These are phyloP conservation scores for Drosophila hamatofila DNA, from an alignment of 2,888 invertebrate genomes.

Conservation along the genomic window DNA sequence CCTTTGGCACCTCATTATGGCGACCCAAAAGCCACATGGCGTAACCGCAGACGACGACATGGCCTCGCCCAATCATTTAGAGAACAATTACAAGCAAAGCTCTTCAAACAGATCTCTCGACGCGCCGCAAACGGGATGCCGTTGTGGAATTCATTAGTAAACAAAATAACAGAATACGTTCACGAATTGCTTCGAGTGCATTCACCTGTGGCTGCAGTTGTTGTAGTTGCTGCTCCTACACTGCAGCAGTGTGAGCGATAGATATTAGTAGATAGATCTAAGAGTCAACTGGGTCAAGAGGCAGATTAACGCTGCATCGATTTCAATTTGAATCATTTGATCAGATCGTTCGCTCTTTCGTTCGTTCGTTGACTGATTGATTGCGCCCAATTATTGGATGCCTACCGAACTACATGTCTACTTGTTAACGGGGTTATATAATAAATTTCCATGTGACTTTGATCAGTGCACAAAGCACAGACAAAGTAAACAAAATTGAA, in stretches of 20 bases:
- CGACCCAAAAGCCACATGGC: slow-evolving; percentile 69
- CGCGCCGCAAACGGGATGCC: slow-evolving; percentile 57
- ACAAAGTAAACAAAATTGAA: slow-evolving; percentile 69
- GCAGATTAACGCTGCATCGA: slow-evolving; percentile 73
- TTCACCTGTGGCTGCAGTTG: slow-evolving; percentile 65
- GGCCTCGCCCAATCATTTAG: slow-evolving; percentile 70
- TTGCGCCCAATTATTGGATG: slow-evolving; percentile 70
- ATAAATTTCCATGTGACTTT: slow-evolving; percentile 76
- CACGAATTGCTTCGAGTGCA: slow-evolving; percentile 55
- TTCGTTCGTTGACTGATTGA: slow-evolving; percentile 66
- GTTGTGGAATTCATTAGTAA: slow-evolving; percentile 77
- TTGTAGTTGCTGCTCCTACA: too few species aligned
- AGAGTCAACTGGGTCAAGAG: slow-evolving; percentile 73
- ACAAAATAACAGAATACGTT: slow-evolving; percentile 65
- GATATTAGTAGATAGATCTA: slow-evolving; percentile 35
- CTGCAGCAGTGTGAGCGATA: slow-evolving; percentile 11
- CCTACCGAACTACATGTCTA: slow-evolving; percentile 20
- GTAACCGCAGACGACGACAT: slow-evolving; percentile 57
- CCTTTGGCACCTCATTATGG: slow-evolving; percentile 80
- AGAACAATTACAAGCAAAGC: slow-evolving; percentile 72
- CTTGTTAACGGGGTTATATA: slow-evolving; percentile 67
- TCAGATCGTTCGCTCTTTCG: slow-evolving; percentile 34
- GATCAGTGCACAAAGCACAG: slow-evolving; percentile 61
- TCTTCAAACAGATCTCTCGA: slow-evolving; percentile 70
- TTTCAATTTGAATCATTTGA: slow-evolving; percentile 56